Evolutionary conservation across 2,797 vertebrate species (phyloP), one percentile per base, ranked within the genome.

Genomic region (Sternarchorhynchus goeldii): DNA sequence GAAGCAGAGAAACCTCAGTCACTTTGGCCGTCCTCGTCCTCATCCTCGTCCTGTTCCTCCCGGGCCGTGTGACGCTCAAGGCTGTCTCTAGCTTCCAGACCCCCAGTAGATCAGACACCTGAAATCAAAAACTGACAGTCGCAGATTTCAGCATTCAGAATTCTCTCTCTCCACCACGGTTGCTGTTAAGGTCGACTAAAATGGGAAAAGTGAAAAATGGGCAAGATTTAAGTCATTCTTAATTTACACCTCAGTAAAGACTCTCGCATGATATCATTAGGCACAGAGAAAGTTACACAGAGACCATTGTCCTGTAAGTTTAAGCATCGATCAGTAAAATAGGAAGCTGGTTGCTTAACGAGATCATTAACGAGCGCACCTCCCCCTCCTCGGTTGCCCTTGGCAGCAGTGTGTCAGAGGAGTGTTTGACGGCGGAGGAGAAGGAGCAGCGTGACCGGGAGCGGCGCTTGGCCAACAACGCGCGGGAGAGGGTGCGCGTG

Each of bases 381-480:
- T 50, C 45, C 41, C 41, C 41, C 45, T 50, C 45, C 45, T 82
- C 77, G 82, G 81, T 78, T 79, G 84, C 86, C 86, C 86, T 84
- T 31, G 78, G 82, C 87, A 89, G 88, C 87, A 89, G 91, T 82
- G 87, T 92, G 89, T 89, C 88, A 56, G 97, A 99, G 88, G 98
- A 99, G 93, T 95, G 94, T 92, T 93, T 96, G 87, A 95, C 95
- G 85, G 92, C 95, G 84, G 97, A 99, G 90, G 98, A 99, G 93
- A 99, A 99, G 94, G 98, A 99, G 91, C 93, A 94, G 94, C 95
- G 96, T 87, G 97, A 99, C 92, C 95, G 95, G 77, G 97, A 98
- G 88, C 95, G 97, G 83, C 95, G 98, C 85, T 95, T 93, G 90
- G 96, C 98, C 91, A 99, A 99, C 96, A 99, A 98, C 90, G 94